Evolutionary conservation across 1,140 invertebrate genomes (phyloP), one percentile per base, ranked within the genome.

Genomic region (Cotesia chilonis): DNA sequence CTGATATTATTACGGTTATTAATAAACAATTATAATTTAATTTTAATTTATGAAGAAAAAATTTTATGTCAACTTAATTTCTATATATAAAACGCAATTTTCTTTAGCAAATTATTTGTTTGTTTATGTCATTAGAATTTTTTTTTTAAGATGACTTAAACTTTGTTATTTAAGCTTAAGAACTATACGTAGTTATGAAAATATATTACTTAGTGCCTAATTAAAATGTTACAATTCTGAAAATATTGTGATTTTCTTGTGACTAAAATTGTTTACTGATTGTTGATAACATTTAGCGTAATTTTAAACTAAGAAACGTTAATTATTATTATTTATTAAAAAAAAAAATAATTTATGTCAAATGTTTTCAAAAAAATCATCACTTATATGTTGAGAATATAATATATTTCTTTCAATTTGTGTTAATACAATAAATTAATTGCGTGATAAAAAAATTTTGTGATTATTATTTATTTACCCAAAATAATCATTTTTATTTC

Each of bases 11-110:
- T 51, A 51, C 12, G 47, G 47, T 51, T 51, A 51, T 51, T 51
- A n/a, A 51, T 51, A 51, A 51, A n/a, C 47, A 51, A 51, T 51
- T 51, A 51, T 51, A 51, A 51, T 51, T 51, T n/a, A 51, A 51
- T 51, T 51, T 51, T 51, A 9, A 51, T 51, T 51, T 51, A 51
- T 51, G 12, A 51, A 51, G 12, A 51, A 51, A 51, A 51, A 51
- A 7, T 51, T 7, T 51, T 51, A 51, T 51, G 47, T 51, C 12
- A n/a, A 51, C 12, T 51, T 51, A 51, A 51, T 51, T 51, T 51
- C 7, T 51, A 51, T 51, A 0, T 51, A 51, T 51, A 1, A 51
- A 51, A 51, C 47, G 47, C 3, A 3, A 1, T 51, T 51, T 51
- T 7, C 47, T 51, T n/a, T 51, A 51, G 12, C 47, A 51, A 51